phyloP scores from a whole-genome alignment of 1,140 invertebrate genomes.

The Bombus cullumanus region DNA sequence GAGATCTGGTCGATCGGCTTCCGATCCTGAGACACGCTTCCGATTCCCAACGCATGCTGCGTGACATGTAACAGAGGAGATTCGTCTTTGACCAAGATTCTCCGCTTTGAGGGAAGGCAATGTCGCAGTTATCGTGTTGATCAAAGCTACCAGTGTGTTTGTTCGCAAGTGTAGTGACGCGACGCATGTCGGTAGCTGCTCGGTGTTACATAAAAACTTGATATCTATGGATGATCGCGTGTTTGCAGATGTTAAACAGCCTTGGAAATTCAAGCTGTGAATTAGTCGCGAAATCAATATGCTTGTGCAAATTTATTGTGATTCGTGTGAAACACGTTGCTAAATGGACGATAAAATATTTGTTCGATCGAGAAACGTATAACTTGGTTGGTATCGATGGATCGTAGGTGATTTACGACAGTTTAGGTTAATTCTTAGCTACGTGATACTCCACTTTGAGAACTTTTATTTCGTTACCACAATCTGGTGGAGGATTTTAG shows the following conservation, averaged over 20 bases:
- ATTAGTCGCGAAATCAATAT: neutral
- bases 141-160: neutral
- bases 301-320: neutral
- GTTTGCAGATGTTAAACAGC: neutral
- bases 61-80: slow-evolving; percentile 2
- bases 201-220: slow-evolving; percentile 6
- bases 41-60: too few relatives aligned
- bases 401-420: neutral
- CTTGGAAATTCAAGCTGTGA: neutral
- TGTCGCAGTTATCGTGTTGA: neutral
- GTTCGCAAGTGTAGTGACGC: neutral
- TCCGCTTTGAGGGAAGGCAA: slow-evolving; percentile 4
- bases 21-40: neutral
- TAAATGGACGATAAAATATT: neutral
- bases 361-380: neutral
- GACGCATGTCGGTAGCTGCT: neutral
- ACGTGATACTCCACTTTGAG: neutral
- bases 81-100: slow-evolving; percentile 5
- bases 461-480: too few relatives aligned
- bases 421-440: neutral
- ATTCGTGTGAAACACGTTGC: neutral
- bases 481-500: too few relatives aligned
- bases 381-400: neutral
- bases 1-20: neutral
- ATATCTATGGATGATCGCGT: neutral